Evolutionary conservation across 2,797 vertebrate genomes (phyloP), one percentile per base, ranked within the genome.

Genomic region (Tinamus major): DNA sequence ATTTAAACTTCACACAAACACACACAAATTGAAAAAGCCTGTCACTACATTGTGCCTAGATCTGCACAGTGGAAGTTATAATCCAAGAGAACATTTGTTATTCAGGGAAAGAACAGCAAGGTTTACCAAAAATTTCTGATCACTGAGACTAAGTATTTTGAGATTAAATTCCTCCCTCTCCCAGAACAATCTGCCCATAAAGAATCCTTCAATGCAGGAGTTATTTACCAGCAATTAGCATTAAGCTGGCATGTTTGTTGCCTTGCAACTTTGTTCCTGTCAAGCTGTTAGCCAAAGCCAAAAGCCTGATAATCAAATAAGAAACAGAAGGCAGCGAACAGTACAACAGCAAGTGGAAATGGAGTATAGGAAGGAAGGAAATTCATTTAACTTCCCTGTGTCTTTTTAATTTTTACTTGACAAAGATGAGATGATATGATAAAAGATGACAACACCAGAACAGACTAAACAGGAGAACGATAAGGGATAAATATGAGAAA

Each of bases 271-370:
- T 82, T 19, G 24, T 27, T 85, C 53, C 88, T 55, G 79, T 84
- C 75, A 37, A 87, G 68, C 74, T 80, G 62, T 44, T 85, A 82
- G 79, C 68, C 89, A 76, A 91, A 96, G 96, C 88, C 92, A 90
- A 79, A 88, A 83, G 58, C 31, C 89, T 75, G 90, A 95, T 92
- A 92, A 88, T 91, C 80, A 92, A 90, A 84, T 58, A 93, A 92
- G 81, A 89, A 78, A 79, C 63, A 69, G 88, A 95, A 90, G 55
- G 62, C 84, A 95, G 62, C 49, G 77, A 94, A 65, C 21, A 59
- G 69, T 24, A 31, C 10, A 72, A 85, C 11, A 89, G 56, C 48
- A 76, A 72, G 48, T 69, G 48, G 44, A 94, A 68, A 67, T 46
- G 6, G 51, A 74, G 24, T 76, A 26, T 2, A 58, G 18, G 61